Base-by-base conservation (phyloP, 2,113 vertebrate genomes). In the Orycteropus afer region DNA sequence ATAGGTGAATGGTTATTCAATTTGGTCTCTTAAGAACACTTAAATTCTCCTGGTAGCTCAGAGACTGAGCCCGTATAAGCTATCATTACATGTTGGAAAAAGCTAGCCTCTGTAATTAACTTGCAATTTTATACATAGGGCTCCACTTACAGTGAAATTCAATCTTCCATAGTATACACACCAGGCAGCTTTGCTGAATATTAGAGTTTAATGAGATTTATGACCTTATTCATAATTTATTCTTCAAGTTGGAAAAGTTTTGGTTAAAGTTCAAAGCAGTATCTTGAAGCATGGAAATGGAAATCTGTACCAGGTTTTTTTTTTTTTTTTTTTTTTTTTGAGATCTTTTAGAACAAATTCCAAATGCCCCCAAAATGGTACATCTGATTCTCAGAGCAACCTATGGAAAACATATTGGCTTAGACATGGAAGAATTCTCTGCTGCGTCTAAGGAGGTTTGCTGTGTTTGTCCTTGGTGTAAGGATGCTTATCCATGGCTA, bases 121-220 rank as follows among this genome's bases (percentile, higher is more conserved):
- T 96, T 92, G 79, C 87, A 97, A 96, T 94, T 97, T 93, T 96
- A 77, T 96, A 97, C 92, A 95, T 96, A 82, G 18, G 92, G 45
- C 91, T 96, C 89, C 69, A 96, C 85, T 95, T 95, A 93, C 49
- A 95, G 80, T 85, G 86, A 97, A 96, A 97, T 95, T 95, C 93
- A 96, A 93, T 97, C 97, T 98, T 96, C 97, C 92, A 82, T 92
- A 95, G 82, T 96, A 95, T 88, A 96, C 71, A 95, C 94, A 96
- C 86, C 45, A 98, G 96, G 76, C 92, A 92, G 67, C 90, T 97
- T 85, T 96, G 92, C 94, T 96, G 90, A 97, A 97, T 95, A 95
- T 94, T 97, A 98, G 81, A 95, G 95, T 98, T 97, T 97, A 96
- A 97, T 97, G 85, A 97, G 86, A 97, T 97, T 94, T 95, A 97